Evolutionary conservation across 2,888 invertebrate species (phyloP), one percentile per base, ranked within the genome.

Genomic region (Antitype chi): DNA sequence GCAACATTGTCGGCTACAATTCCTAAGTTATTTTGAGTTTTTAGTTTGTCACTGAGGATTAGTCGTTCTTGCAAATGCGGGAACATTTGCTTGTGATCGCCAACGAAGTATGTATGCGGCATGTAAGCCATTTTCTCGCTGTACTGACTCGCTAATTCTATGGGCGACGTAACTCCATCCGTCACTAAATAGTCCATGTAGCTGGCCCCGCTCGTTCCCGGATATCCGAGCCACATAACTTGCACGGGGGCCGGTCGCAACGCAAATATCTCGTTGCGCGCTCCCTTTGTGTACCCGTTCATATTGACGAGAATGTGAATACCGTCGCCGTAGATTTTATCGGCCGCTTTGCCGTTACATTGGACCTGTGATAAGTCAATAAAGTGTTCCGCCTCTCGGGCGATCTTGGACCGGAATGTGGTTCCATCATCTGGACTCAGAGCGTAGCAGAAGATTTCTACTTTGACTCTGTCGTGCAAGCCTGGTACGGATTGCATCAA

Each of bases 241-340:
- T 99, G 99, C 73, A 99, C 97, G 0, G 99, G 99, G 2, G 99
- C 99, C 4, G 99, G 99, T 84, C 98, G 97, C 72, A 99, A 95
- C 0, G 99, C 99, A 93, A 99, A 99, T 88, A 99, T 99, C 96
- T 99, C 99, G 95, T 99, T 99, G 71, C 99, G 97, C 0, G 99
- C 99, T 0, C 99, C 99, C 94, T 99, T 99, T 0, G 99, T 99
- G 92, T 99, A 99, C 0, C 99, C 99, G 93, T 99, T 99, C 99
- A 99, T 99, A 94, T 99, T 99, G 6, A 99, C 99, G 70, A 99
- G 97, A 93, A 99, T 99, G 92, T 99, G 99, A 92, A 99, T 99
- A 47, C 99, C 99, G 94, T 99, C 99, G 5, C 97, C 96, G 93
- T 99, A 98, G 84, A 99, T 99, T 87, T 98, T 98, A 94, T 99